phyloP scores from a whole-genome alignment of 1,140 invertebrate species.

The Agraylea sexmaculata region DNA sequence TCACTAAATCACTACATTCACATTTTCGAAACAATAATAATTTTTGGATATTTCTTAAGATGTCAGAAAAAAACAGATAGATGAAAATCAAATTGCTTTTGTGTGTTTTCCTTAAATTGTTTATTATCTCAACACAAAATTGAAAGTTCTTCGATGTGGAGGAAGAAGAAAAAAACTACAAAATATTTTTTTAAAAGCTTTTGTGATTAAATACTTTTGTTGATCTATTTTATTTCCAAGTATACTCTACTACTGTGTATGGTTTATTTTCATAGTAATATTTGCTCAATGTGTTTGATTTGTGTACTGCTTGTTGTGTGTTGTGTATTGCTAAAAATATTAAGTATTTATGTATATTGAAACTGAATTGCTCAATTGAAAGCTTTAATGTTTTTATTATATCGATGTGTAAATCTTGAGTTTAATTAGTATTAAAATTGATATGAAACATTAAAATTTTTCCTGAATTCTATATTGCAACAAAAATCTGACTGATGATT shows the following conservation, averaged over 20 bases:
- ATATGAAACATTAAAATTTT: too few relatives aligned
- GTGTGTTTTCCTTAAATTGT: neutral
- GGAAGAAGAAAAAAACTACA: slow-evolving; percentile 8
- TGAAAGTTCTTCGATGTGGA: neutral
- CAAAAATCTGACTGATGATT: too few relatives aligned
- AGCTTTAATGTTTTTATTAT: too few relatives aligned
- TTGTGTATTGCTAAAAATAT: neutral
- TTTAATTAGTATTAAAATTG: too few relatives aligned
- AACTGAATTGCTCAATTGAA: too few relatives aligned
- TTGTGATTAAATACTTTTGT: slow-evolving; percentile 18
- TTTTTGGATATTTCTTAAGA: too few relatives aligned
- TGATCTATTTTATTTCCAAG: slow-evolving; percentile 9
- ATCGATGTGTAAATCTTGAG: too few relatives aligned
- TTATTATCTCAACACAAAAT: neutral
- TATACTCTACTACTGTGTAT: slow-evolving; percentile 9
- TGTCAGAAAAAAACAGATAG: too few relatives aligned
- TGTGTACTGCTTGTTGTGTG: slow-evolving; percentile 20
- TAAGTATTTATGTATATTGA: too few relatives aligned
- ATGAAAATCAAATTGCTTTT: neutral
- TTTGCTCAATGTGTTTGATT: slow-evolving; percentile 4
- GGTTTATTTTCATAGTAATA: slow-evolving; percentile 4
- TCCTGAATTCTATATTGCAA: too few relatives aligned
- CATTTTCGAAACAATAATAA: too few relatives aligned
- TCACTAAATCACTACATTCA: too few relatives aligned
- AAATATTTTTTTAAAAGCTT: slow-evolving; percentile 19